These are phyloP conservation scores for Arenaria interpres DNA, from an alignment of 2,113 vertebrate species.

Conservation along the genomic window DNA sequence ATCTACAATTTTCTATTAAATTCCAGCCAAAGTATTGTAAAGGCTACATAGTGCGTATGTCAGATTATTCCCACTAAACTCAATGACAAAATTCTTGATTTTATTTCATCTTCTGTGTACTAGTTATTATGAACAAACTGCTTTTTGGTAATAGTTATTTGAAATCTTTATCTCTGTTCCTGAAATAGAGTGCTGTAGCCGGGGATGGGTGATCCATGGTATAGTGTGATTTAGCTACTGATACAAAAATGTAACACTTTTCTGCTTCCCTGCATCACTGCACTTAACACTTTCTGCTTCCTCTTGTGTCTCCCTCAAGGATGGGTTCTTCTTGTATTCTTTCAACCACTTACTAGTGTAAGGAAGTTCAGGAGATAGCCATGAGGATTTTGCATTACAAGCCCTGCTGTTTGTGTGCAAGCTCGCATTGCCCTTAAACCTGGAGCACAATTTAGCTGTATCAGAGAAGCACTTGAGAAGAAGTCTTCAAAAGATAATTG, in stretches of 20 bases:
- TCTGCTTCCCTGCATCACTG: slow-evolving; percentile 48
- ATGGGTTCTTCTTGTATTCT: neutral
- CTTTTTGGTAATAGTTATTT: slow-evolving; percentile 10
- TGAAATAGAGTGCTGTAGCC: slow-evolving; percentile 6
- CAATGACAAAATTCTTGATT: neutral
- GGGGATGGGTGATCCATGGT: neutral
- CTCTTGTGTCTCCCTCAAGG: slow-evolving; percentile 2
- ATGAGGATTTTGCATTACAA: neutral
- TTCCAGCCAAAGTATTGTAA: neutral
- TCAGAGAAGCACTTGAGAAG: neutral
- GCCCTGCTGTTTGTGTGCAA: neutral
- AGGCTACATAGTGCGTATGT: neutral
- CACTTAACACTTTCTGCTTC: slow-evolving; percentile 8
- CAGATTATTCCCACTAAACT: neutral
- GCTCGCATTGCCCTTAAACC: neutral
- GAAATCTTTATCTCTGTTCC: slow-evolving; percentile 7
- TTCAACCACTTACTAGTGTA: neutral
- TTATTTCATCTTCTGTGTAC: slow-evolving; percentile 18
- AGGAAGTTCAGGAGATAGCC: neutral
- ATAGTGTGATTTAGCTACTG: slow-evolving; percentile 18
- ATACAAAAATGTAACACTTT: slow-evolving; percentile 52
- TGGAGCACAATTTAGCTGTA: neutral
- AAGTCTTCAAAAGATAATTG: neutral
- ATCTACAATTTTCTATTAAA: slow-evolving; percentile 41
- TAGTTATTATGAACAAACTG: neutral